Percentiles rank a stretch among this genome's conserved stretches.
phyloP scores from a whole-genome alignment of 2,113 vertebrate species.

The Arizona elegans region DNA sequence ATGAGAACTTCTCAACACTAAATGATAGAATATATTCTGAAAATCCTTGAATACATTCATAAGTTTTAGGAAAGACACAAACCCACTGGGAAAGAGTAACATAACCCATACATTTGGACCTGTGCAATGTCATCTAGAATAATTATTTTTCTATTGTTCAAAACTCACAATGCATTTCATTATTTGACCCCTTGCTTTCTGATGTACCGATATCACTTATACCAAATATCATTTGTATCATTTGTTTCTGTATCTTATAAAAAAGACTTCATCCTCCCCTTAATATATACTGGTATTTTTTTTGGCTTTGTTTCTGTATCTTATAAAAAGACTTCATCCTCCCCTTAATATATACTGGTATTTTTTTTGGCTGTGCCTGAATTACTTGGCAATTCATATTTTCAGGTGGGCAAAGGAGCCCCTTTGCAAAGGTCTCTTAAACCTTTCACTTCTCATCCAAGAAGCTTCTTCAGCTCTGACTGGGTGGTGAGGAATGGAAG shows the following conservation, averaged over 20 bases:
- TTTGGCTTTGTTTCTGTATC: background rate
- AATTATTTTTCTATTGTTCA: background rate
- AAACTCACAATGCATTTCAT: background rate
- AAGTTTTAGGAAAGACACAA: background rate
- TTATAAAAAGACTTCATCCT: background rate
- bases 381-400: background rate
- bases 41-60: background rate
- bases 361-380: background rate
- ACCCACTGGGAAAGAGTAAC: background rate
- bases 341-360: background rate
- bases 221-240: background rate
- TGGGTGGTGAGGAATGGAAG: too few relatives aligned
- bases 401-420: background rate
- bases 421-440: background rate
- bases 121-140: background rate
- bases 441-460: background rate
- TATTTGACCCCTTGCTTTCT: background rate
- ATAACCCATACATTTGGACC: background rate
- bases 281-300: background rate
- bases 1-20: background rate
- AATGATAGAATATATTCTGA: background rate
- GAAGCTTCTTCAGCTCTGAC: too few relatives aligned
- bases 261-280: background rate
- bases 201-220: background rate
- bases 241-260: background rate